These are phyloP conservation scores for Channa maculata DNA, from an alignment of 2,113 vertebrate genomes.

Conservation along the genomic window DNA sequence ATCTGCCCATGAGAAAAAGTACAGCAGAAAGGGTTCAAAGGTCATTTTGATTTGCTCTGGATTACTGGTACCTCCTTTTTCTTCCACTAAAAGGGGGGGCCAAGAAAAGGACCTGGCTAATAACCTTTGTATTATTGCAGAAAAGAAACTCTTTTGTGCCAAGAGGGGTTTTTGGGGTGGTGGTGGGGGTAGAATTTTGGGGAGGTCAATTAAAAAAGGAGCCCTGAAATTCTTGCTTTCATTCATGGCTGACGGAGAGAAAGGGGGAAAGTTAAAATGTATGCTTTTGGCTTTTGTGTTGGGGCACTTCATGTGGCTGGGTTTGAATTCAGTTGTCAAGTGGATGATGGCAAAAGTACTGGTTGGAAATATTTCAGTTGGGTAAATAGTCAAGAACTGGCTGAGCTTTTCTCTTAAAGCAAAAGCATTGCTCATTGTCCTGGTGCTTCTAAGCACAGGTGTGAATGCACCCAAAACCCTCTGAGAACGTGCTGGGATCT, in stretches of 20 bases:
- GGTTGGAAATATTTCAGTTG: slow-evolving; percentile 45
- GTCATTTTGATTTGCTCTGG: slow-evolving; percentile 95
- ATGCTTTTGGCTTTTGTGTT: slow-evolving; percentile 68
- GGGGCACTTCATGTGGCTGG: slow-evolving; percentile 42
- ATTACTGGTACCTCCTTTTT: slow-evolving; percentile 91
- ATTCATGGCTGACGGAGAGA: slow-evolving; percentile 56
- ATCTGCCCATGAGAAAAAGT: slow-evolving; percentile 94
- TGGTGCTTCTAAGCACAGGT: slow-evolving; percentile 33
- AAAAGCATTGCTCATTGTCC: background rate
- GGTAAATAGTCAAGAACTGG: slow-evolving; percentile 33
- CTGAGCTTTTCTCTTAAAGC: background rate
- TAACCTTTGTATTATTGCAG: slow-evolving; percentile 88
- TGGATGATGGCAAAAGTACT: slow-evolving; percentile 31
- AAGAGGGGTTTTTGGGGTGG: slow-evolving; percentile 75
- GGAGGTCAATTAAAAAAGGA: slow-evolving; percentile 89
- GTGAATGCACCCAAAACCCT: slow-evolving; percentile 18
- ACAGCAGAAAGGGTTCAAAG: slow-evolving; percentile 96
- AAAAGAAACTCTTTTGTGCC: slow-evolving; percentile 86
- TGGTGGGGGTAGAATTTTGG: slow-evolving; percentile 75
- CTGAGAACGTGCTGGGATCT: background rate
- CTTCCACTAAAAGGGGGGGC: slow-evolving; percentile 78
- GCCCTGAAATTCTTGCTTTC: slow-evolving; percentile 76
- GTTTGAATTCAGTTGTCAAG: slow-evolving; percentile 64
- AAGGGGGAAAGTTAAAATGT: slow-evolving; percentile 70
- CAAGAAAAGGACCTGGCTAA: slow-evolving; percentile 87